Base-by-base conservation (phyloP, 2,888 invertebrate genomes). In the Caenorhabditis imperialis region DNA sequence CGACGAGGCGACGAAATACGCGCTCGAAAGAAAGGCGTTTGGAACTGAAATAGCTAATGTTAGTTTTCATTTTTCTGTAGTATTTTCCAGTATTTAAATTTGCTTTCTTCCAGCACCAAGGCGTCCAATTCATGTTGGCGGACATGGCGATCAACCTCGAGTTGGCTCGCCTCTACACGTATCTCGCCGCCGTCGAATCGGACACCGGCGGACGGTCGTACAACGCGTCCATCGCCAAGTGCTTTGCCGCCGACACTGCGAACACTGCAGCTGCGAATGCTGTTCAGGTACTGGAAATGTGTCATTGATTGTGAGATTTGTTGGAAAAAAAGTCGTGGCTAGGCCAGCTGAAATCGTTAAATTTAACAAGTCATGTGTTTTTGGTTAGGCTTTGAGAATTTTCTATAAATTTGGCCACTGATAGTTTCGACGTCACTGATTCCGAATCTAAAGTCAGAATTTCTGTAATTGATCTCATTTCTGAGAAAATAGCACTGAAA, bases 261-360 rank as follows among this genome's bases (percentile, higher is more conserved):
- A 97, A 96, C 89, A 95, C 94, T 89, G 92, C 93, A 75, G 96
- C 97, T 0, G 90, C 94, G 0, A 96, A 97, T 90, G 96, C 96
- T 35, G 96, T 97, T 2, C 91, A 91, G 89, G 90, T 90, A n/a
- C n/a, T n/a, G n/a, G n/a, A n/a, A n/a, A n/a, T n/a, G n/a, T n/a
- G n/a, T n/a, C n/a, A n/a, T n/a, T n/a, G n/a, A n/a, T n/a, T n/a
- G n/a, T n/a, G n/a, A n/a, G n/a, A n/a, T n/a, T n/a, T n/a, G n/a
- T n/a, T n/a, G n/a, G n/a, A n/a, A n/a, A n/a, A n/a, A n/a, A n/a
- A n/a, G n/a, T n/a, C n/a, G n/a, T n/a, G n/a, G n/a, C n/a, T n/a
- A n/a, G n/a, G n/a, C n/a, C n/a, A n/a, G n/a, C n/a, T n/a, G n/a
- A n/a, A n/a, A n/a, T n/a, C n/a, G n/a, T n/a, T n/a, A n/a, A n/a